A percentile compares a stretch with the other conserved stretches of the same genome.
phyloP scores from a whole-genome alignment of 2,113 vertebrate species.

The Gallinago media region DNA sequence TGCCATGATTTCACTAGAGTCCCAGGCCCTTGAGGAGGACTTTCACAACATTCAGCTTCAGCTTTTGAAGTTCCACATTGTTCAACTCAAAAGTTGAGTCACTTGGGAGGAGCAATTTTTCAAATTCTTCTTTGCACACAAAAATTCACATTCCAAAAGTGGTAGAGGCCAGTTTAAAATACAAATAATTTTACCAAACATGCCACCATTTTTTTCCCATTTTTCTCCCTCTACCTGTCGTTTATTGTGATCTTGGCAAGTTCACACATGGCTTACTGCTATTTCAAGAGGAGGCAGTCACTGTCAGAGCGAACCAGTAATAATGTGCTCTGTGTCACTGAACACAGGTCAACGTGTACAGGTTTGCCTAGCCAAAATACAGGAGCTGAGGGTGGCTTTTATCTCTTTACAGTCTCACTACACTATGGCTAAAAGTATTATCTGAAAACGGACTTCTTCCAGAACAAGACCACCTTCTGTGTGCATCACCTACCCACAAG shows the following conservation, averaged over 20 bases:
- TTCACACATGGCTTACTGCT: background rate
- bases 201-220: rapidly evolving
- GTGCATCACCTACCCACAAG: background rate
- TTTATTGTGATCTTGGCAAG: background rate
- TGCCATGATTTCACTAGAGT: background rate
- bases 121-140: background rate
- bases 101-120: background rate
- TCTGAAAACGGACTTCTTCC: background rate
- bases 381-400: background rate
- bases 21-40: background rate
- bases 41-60: slow-evolving; percentile 14
- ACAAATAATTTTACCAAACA: background rate
- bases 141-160: background rate
- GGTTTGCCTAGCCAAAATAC: background rate
- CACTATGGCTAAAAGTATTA: background rate
- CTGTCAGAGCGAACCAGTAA: background rate
- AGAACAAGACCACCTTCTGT: background rate
- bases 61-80: slow-evolving; percentile 6
- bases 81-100: background rate
- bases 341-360: background rate
- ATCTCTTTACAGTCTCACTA: background rate
- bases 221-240: background rate
- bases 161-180: background rate
- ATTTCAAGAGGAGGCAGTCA: background rate
- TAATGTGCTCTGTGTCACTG: background rate